phyloP scores from a whole-genome alignment of 2,888 invertebrate genomes.

The Dromius quadrimaculatus region DNA sequence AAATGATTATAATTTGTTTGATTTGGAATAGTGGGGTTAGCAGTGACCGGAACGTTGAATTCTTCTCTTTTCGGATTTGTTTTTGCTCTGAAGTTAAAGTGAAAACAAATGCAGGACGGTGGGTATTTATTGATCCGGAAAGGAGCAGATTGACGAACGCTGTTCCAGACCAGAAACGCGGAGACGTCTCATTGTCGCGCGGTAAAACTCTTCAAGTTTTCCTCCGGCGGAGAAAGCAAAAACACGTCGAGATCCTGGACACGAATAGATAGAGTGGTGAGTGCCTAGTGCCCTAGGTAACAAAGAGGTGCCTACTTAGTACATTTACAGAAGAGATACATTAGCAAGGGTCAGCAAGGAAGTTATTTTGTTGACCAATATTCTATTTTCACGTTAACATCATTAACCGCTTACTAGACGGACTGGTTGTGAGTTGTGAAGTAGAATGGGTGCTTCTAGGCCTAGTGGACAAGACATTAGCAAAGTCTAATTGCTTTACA shows the following conservation, averaged over 20 bases:
- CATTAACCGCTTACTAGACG: constrained; percentile 52
- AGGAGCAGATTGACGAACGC: constrained; percentile 42
- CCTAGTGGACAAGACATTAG: constrained; percentile 52
- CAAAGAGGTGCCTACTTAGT: constrained; percentile 3
- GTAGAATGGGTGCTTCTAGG: constrained; percentile 1
- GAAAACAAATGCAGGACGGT: constrained; percentile 31
- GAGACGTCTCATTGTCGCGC: constrained; percentile 43
- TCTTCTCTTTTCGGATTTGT: no score
- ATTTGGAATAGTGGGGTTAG: no score
- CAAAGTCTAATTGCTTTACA: constrained; percentile 54
- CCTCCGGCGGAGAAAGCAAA: constrained; percentile 33
- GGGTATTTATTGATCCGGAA: constrained; percentile 49
- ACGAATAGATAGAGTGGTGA: not conserved
- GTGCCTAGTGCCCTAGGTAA: not conserved
- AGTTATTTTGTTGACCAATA: constrained; percentile 51
- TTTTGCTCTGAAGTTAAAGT: not conserved
- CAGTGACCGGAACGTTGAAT: no score
- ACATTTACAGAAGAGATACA: constrained; percentile 25
- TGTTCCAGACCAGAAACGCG: constrained; percentile 29
- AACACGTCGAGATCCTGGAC: not conserved
- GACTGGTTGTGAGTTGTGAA: constrained; percentile 43
- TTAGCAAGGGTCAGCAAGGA: constrained; percentile 39
- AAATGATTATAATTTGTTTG: no score
- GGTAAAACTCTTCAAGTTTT: not conserved
- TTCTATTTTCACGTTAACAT: constrained; percentile 52